These are phyloP conservation scores for Paralichthys olivaceus DNA, from an alignment of 2,113 vertebrate genomes.

Conservation along the genomic window DNA sequence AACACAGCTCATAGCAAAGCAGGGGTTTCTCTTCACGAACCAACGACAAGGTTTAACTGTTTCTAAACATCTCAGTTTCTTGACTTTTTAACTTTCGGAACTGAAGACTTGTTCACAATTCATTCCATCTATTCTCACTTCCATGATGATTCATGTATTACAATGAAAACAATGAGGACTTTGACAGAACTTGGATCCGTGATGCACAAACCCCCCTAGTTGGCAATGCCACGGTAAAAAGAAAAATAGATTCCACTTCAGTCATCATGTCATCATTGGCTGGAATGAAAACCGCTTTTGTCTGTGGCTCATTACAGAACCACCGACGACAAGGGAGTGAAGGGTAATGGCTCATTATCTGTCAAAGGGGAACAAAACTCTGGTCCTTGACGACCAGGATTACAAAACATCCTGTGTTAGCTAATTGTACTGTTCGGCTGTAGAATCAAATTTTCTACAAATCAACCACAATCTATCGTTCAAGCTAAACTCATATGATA, in stretches of 20 bases:
- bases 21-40: no score
- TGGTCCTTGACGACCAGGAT: not conserved
- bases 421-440: not conserved
- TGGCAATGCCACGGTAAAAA: not conserved
- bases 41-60: no score
- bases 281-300: not conserved
- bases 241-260: not conserved
- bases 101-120: not conserved
- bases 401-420: not conserved
- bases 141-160: not conserved
- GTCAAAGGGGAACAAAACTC: not conserved
- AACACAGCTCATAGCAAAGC: no score
- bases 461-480: not conserved
- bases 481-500: not conserved
- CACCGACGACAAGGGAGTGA: not conserved
- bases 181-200: not conserved
- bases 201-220: not conserved
- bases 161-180: not conserved
- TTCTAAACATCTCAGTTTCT: no score
- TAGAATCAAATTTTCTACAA: not conserved
- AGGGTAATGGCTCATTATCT: not conserved
- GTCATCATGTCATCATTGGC: not conserved
- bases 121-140: not conserved
- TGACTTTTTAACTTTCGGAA: not conserved
- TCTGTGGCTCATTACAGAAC: not conserved